Conservation (phyloP, 2,797 vertebrate species). For the Monodelphis domestica region DNA sequence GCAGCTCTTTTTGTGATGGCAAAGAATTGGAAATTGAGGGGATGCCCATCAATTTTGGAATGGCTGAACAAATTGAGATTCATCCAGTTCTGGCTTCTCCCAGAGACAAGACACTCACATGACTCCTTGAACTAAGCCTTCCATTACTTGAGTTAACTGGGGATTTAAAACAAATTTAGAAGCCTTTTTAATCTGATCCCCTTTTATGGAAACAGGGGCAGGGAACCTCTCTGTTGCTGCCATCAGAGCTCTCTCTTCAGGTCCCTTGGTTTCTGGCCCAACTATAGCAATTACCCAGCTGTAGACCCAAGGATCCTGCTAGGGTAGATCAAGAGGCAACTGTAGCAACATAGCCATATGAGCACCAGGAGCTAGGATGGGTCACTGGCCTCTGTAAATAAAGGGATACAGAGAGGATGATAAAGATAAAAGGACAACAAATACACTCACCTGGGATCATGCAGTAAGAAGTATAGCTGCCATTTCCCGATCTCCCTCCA, state of each 20-base stretch:
- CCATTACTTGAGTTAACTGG: too few relatives aligned
- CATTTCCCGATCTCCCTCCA: constrained; percentile 75
- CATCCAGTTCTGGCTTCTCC: too few relatives aligned
- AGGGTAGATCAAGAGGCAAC: not conserved
- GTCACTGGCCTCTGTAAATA: accelerated
- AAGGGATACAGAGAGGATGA: not conserved
- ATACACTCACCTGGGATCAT: constrained; percentile 74
- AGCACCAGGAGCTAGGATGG: not conserved
- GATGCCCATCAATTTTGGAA: too few relatives aligned
- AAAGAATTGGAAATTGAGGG: too few relatives aligned
- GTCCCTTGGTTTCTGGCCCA: not conserved
- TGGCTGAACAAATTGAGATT: too few relatives aligned
- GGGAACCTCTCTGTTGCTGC: too few relatives aligned
- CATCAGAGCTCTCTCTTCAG: not conserved
- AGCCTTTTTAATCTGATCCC: not conserved
- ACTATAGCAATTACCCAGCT: not conserved
- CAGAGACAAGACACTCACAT: too few relatives aligned
- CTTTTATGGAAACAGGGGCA: too few relatives aligned
- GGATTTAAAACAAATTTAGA: too few relatives aligned
- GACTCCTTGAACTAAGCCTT: too few relatives aligned
- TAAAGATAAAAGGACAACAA: not conserved
- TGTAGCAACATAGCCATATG: not conserved
- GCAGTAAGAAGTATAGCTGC: constrained; percentile 66
- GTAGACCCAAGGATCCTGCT: not conserved
- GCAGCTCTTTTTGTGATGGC: too few relatives aligned